A percentile compares a stretch with the other conserved stretches of the same genome.
Evolutionary conservation across 2,888 invertebrate genomes (phyloP).

Genomic region (Drosophila antonietae): DNA sequence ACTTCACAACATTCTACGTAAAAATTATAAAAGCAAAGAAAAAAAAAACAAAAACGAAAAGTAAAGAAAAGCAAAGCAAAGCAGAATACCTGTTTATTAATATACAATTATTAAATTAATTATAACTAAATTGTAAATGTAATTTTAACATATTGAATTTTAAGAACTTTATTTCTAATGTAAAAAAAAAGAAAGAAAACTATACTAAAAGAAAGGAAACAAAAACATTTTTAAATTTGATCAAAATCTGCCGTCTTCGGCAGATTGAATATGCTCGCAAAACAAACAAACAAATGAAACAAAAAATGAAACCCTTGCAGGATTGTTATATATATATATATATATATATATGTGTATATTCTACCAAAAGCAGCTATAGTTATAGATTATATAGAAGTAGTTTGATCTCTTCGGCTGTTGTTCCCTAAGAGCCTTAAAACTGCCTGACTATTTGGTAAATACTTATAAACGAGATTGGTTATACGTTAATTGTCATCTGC

Average conservation of each 20-base stretch:
- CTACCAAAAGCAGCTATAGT: conserved; percentile 3
- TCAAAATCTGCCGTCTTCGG: conserved; percentile 13
- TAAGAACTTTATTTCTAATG: conserved; percentile 43
- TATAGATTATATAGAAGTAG: conserved; percentile 8
- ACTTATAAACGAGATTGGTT: conserved; percentile 7
- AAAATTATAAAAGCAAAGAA: conserved; percentile 14
- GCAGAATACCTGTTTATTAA: conserved; percentile 27
- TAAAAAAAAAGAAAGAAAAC: not conserved
- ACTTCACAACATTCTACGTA: conserved; percentile 56
- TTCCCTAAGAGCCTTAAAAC: conserved; percentile 32
- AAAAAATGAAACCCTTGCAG: conserved; percentile 14
- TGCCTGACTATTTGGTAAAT: conserved; percentile 17
- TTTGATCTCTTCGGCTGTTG: conserved; percentile 24
- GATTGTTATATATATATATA: conserved; percentile 16
- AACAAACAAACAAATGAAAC: not conserved
- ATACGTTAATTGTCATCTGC: conserved; percentile 16
- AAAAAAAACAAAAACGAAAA: conserved; percentile 8
- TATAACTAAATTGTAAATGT: conserved; percentile 45
- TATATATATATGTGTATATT: conserved; percentile 15
- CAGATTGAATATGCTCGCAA: not conserved
- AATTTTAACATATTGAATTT: conserved; percentile 34
- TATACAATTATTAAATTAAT: conserved; percentile 43
- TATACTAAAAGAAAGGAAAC: not conserved
- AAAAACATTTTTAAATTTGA: conserved; percentile 28
- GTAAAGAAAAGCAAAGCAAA: not conserved